Evolutionary conservation across 2,113 vertebrate species (phyloP).

Genomic region (Triplophysa dalaica): DNA sequence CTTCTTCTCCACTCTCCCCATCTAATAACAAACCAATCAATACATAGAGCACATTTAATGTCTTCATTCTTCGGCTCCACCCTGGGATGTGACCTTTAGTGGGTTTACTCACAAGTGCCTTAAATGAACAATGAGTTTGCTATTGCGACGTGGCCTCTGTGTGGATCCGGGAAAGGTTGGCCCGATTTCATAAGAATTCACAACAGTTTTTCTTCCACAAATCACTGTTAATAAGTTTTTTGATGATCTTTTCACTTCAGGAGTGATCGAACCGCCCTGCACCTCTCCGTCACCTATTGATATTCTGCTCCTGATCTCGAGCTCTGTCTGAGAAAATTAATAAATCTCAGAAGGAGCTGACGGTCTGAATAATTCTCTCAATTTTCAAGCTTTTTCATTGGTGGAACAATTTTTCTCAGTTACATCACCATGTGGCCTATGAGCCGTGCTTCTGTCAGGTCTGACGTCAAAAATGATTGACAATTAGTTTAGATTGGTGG

Average conservation of each 20-base stretch:
- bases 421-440: conserved; percentile 12
- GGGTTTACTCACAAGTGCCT: conserved; percentile 27
- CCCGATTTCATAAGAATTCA: conserved; percentile 43
- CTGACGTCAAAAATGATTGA: too few species aligned
- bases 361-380: not conserved
- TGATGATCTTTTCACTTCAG: conserved; percentile 29
- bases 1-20: conserved; percentile 50
- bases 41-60: conserved; percentile 53
- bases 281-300: conserved; percentile 16
- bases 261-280: conserved; percentile 17
- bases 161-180: conserved; percentile 29
- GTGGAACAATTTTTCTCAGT: not conserved
- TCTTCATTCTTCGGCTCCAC: conserved; percentile 33
- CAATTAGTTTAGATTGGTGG: too few species aligned
- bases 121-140: conserved; percentile 57
- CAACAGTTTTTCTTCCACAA: conserved; percentile 34
- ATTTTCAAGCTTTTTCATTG: not conserved
- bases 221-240: conserved; percentile 48
- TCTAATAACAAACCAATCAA: conserved; percentile 64
- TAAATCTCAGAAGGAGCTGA: not conserved
- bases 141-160: conserved; percentile 52
- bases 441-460: not conserved
- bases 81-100: conserved; percentile 52
- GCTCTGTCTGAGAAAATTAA: not conserved
- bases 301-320: conserved; percentile 20